These are phyloP conservation scores for Eufriesea mexicana DNA, from an alignment of 1,140 invertebrate genomes.

Conservation along the genomic window DNA sequence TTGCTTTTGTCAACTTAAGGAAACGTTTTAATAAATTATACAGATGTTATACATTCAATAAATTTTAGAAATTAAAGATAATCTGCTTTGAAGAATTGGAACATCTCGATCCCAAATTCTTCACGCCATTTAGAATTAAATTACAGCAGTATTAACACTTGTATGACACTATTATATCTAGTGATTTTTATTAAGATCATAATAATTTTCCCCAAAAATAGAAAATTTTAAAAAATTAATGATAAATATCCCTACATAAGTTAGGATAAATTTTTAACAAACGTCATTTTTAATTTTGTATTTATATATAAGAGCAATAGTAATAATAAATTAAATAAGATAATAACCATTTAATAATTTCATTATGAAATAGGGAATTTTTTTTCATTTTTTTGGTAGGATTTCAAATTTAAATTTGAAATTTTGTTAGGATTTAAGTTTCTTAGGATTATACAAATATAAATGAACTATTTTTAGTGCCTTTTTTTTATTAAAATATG, in stretches of 20 bases:
- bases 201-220: neutral
- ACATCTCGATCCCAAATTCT: conserved; percentile 57
- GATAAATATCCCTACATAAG: neutral
- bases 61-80: conserved; percentile 10
- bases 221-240: neutral
- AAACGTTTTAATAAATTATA: neutral
- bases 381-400: neutral
- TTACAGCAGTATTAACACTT: neutral
- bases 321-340: neutral
- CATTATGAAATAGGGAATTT: neutral
- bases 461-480: conserved; percentile 21
- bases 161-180: neutral
- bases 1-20: neutral
- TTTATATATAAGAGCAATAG: neutral
- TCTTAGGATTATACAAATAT: neutral
- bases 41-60: neutral
- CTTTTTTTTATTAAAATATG: conserved; percentile 63
- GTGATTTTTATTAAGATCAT: neutral
- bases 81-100: conserved; percentile 43
- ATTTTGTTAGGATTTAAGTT: neutral
- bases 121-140: neutral
- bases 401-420: neutral
- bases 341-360: neutral
- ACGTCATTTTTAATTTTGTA: neutral
- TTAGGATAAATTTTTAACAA: neutral